Base-by-base conservation (phyloP, 2,888 invertebrate species). In the Trachelus tabidus region DNA sequence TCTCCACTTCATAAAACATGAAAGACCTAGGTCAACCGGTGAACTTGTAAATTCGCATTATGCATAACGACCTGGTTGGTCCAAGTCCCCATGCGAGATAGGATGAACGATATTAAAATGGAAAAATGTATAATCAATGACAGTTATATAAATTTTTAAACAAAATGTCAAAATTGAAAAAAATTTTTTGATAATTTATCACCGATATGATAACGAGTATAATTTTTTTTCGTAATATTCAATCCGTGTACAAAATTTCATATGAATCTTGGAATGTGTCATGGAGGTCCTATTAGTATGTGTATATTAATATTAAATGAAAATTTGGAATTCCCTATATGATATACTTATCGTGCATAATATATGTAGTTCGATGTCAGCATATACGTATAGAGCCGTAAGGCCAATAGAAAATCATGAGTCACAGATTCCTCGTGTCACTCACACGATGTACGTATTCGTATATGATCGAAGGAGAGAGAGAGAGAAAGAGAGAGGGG, bases 391-490 rank as follows among this genome's bases (percentile, higher is more conserved):
- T 56, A 56, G 71, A 31, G 35, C 12, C 15, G 71, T 76, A 68
- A 79, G 75, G 76, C 56, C 9, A 23, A 56, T 23, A 56, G 56
- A 56, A 81, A 81, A 79, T 79, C 81, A 80, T 83, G 82, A 82
- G 80, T 81, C 82, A 79, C 75, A 76, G 80, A 80, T 80, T 79
- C 79, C 71, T 73, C 37, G 76, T 34, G 78, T 78, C 79, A 79
- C 77, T 81, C 77, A 78, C 76, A 77, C 77, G 78, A 73, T 81
- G 77, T 79, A 79, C 78, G 77, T 69, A 78, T 75, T 68, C 74
- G 68, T 68, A 34, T 68, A 35, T 35, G 56, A 69, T 35, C 11
- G 68, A 78, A 79, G 77, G 77, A 56, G 56, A 56, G 30, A 76
- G 15, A 33, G 73, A 40, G 69, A 71, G 37, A 31, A 33, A 34